Evolutionary conservation across 2,113 vertebrate species (phyloP), one percentile per base, ranked within the genome.

Genomic region (Xenus cinereus): DNA sequence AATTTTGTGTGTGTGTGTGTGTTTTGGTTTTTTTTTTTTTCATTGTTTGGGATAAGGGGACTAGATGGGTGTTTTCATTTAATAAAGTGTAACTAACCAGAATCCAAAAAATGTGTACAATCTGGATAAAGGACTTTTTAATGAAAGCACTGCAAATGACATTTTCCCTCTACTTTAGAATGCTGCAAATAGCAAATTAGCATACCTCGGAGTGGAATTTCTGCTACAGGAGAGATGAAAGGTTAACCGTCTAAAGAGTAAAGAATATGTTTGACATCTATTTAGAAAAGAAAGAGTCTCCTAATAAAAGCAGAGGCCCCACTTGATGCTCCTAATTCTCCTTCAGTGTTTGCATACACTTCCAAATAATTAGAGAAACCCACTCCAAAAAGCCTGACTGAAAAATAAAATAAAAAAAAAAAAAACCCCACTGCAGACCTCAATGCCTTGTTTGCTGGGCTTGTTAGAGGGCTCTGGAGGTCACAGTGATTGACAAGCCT

Each of bases 321-420:
- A 98, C 97, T 98, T 96, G 97, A 98, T 97, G 96, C 46, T 84
- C 84, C 95, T 97, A 97, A 98, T 97, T 95, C 93, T 96, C 94
- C 91, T 97, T 97, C 97, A 97, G 77, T 98, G 97, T 98, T 98
- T 98, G 97, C 97, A 98, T 97, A 98, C 96, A 97, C 94, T 98
- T 97, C 86, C 48, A 80, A 93, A 95, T 97, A 98, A 98, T 98
- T 97, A 98, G 95, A 96, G 95, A 98, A 97, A 90, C 89, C 93
- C 86, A 93, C 71, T 98, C 89, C 9, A 95, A 89, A 96, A 97
- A 97, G 91, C 75, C 80, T 90, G 50, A 77, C 60, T 85, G 84
- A 80, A 93, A 96, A 94, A 95, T 86, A 86, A 95, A 90, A 90
- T 64, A 87, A 92, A 85, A 84, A 84, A 64, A 87, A 63, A 28